Evolutionary conservation across 2,797 vertebrate genomes (phyloP), one percentile per base, ranked within the genome.

Genomic region (Channa striata): DNA sequence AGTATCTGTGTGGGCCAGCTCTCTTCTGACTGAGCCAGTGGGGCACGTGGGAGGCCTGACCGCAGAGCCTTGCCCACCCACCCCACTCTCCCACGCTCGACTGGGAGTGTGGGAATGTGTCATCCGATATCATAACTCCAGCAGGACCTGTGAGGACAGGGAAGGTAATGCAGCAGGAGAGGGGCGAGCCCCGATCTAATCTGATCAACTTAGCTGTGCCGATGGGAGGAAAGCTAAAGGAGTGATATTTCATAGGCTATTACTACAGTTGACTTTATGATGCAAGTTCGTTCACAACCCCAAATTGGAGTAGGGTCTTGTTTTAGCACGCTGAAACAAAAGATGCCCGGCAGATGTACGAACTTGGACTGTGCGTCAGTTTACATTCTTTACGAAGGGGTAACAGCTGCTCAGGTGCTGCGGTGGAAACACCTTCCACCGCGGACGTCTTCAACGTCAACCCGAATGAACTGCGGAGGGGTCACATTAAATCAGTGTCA

Each of bases 31-130:
- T 73, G 72, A 86, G 48, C 47, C 59, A 34, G 20, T 0, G 9
- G 76, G 82, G 68, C 87, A 80, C 73, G 63, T 81, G 87, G 78
- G 67, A 81, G 74, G 71, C 61, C 44, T 51, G 51, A 77, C 72
- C 20, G 2, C 42, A 49, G 57, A 3, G 40, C 49, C 44, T 56
- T 33, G 11, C 67, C 73, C 70, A 60, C 58, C 81, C 68, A 40
- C 33, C 53, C 56, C 19, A 39, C 67, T 67, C 79, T 63, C 72
- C 66, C 59, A 79, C 50, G 80, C 77, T 71, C 80, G 76, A 83
- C 74, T 82, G 76, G 64, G 70, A 86, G 80, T 86, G 85, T 87
- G 88, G 89, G 90, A 91, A 91, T 84, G 86, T 81, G 87, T 86
- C 84, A 90, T 82, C 43, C 39, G 72, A 90, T 91, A 78, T 82